Conservation (phyloP, 2,888 invertebrate genomes). For the Nemotelus nigrinus region DNA sequence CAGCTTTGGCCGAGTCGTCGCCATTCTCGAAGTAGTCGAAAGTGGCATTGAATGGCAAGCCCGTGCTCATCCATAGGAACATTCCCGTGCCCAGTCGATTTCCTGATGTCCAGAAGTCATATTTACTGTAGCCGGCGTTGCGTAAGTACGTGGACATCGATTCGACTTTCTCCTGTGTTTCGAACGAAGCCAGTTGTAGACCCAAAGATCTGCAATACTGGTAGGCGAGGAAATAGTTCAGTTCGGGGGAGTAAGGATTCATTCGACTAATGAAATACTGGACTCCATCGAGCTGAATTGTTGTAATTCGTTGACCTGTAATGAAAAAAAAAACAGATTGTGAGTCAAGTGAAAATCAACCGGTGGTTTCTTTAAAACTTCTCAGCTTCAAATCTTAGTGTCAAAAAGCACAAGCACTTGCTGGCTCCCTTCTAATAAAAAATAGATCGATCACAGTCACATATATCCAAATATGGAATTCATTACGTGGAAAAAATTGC, state of each 20-base stretch:
- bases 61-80: conserved; percentile 91
- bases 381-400: too few species aligned
- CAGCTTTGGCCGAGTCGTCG: conserved; percentile 64
- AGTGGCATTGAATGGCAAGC: conserved; percentile 87
- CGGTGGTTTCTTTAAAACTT: too few species aligned
- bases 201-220: conserved; percentile 89
- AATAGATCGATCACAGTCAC: background rate
- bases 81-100: conserved; percentile 87
- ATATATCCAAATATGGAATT: conserved; percentile 18
- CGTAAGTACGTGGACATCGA: conserved; percentile 83
- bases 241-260: conserved; percentile 87
- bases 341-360: too few species aligned
- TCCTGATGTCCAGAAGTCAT: conserved; percentile 90
- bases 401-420: too few species aligned
- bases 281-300: conserved; percentile 84
- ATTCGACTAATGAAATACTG: conserved; percentile 87
- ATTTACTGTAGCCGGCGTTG: conserved; percentile 85
- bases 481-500: conserved; percentile 11
- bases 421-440: too few species aligned
- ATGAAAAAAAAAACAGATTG: background rate
- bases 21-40: conserved; percentile 82
- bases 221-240: conserved; percentile 87
- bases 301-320: conserved; percentile 84
- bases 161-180: conserved; percentile 87
- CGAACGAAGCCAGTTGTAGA: conserved; percentile 84